These are phyloP conservation scores for Macrophya alboannulata DNA, from an alignment of 2,888 invertebrate genomes.

Conservation along the genomic window DNA sequence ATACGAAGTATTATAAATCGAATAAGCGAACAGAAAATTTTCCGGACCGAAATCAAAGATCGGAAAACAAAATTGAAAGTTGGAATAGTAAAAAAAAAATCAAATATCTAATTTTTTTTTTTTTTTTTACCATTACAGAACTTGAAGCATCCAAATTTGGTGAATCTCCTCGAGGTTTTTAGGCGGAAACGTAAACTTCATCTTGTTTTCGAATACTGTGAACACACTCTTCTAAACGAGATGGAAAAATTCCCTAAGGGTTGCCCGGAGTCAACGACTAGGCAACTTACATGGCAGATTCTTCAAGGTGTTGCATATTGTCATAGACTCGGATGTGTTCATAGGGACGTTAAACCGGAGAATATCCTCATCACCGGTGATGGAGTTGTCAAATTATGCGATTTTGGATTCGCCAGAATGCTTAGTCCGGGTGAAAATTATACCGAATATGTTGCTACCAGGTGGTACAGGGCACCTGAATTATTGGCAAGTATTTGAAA, in stretches of 20 bases:
- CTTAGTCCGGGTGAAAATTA: slow-evolving; percentile 98
- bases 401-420: slow-evolving; percentile 99
- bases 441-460: slow-evolving; percentile 99
- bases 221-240: slow-evolving; percentile 97
- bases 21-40: too few relatives aligned
- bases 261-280: slow-evolving; percentile 94
- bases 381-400: slow-evolving; percentile 98
- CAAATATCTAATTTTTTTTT: not conserved
- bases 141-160: slow-evolving; percentile 98
- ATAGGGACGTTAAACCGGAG: slow-evolving; percentile 99
- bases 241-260: slow-evolving; percentile 97
- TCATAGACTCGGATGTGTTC: slow-evolving; percentile 97
- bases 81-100: not conserved
- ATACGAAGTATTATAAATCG: too few relatives aligned
- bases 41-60: too few relatives aligned
- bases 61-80: not conserved
- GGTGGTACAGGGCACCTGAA: slow-evolving; percentile 99
- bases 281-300: slow-evolving; percentile 97
- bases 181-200: slow-evolving; percentile 96
- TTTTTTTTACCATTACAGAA: slow-evolving; percentile 85
- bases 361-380: slow-evolving; percentile 96
- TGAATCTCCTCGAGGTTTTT: slow-evolving; percentile 98
- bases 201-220: slow-evolving; percentile 99
- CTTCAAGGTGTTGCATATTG: slow-evolving; percentile 98
- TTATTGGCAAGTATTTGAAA: slow-evolving; percentile 82